Base-by-base conservation (phyloP, 1,140 invertebrate species). In the Hyles vespertilio region DNA sequence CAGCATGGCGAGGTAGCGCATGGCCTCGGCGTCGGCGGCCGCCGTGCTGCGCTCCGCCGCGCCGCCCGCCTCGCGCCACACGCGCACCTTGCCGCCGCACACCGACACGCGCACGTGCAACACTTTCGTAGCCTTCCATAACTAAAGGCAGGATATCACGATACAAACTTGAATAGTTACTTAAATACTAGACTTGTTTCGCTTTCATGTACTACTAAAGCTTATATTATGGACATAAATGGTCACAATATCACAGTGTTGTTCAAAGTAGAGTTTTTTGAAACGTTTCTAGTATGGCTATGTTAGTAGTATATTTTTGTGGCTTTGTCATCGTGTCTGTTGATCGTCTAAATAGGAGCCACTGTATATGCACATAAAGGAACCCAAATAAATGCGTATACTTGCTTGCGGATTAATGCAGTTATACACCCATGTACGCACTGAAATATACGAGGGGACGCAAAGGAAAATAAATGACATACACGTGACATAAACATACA, bases 71-170 rank as follows among this genome's bases (percentile, higher is more conserved):
- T 79, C 87, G 11, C 90, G 86, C 64, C 88, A 89, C 57, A 82
- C 85, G 51, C 78, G 84, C 9, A 89, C 71, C 4, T 86, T 69
- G 68, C 86, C 70, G 36, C 90, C 85, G 22, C 63, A 63, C 66
- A 89, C 90, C 46, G 88, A 82, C 6, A 95, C 69, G 58, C 92
- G 92, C 5, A 98, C 77, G 81, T 95, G 95, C 6, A 98, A 90
- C 7, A 98, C 96, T 86, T 98, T 99, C 64, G 93, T 96, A 6
- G 97, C 93, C 89, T 99, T 99, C 97, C 98, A 99, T 55, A 97
- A 79, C 95, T 98, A 77, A 54, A 87, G 82, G 22, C n/a, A 48
- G n/a, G 3, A 10, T n/a, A 6, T 12, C 10, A 2, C 6, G 3
- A 48, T 12, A 48, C 11, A 2, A 40, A 40, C 9, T 11, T 11